These are phyloP conservation scores for Lasioglossum albipes DNA, from an alignment of 1,140 invertebrate genomes.

Conservation along the genomic window DNA sequence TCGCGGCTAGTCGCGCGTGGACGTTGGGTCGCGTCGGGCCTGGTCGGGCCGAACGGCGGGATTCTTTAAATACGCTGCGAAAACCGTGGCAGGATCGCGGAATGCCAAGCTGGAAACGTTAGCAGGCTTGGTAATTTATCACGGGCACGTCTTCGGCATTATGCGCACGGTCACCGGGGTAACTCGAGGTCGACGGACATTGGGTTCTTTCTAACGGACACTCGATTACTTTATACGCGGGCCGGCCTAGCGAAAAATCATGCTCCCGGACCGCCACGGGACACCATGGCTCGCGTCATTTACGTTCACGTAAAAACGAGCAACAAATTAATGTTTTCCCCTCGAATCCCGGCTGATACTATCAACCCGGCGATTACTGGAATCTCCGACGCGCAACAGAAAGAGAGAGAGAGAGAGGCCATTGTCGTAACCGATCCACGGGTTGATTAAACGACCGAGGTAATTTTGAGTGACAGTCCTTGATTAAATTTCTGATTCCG, in stretches of 20 bases:
- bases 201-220: conserved; percentile 39
- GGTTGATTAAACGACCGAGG: conserved; percentile 17
- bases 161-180: conserved; percentile 32
- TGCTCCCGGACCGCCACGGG: neutral
- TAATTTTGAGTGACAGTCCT: conserved; percentile 28
- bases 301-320: neutral
- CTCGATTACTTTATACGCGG: conserved; percentile 39
- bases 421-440: conserved; percentile 2
- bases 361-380: neutral
- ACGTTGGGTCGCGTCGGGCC: neutral
- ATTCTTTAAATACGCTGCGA: conserved; percentile 31
- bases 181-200: conserved; percentile 38
- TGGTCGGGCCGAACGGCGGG: neutral
- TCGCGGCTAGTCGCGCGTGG: neutral
- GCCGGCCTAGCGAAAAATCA: neutral
- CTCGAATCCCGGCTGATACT: neutral
- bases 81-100: conserved; percentile 14
- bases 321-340: conserved; percentile 15
- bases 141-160: conserved; percentile 41
- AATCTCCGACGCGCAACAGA: neutral
- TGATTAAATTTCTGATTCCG: conserved; percentile 35
- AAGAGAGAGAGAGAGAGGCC: neutral
- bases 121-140: conserved; percentile 25
- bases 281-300: neutral
- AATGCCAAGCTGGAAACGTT: neutral